Conservation (phyloP, 2,888 invertebrate genomes). For the Brenthis ino region DNA sequence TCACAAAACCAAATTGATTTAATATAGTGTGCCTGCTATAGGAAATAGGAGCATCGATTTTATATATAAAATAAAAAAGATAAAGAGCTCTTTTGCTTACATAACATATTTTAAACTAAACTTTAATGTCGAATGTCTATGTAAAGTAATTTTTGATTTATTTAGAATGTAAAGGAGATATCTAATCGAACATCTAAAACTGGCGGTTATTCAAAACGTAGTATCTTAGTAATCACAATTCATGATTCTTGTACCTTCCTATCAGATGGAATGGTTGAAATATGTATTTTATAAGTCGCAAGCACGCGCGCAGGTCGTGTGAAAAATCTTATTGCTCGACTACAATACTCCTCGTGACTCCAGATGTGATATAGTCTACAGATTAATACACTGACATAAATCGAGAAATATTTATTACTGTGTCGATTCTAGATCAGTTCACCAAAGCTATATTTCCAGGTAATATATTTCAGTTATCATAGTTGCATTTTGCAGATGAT, state of each 20-base stretch:
- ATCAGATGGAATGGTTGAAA: slow-evolving; percentile 63
- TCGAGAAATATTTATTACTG: slow-evolving; percentile 70
- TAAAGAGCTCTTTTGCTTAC: no score
- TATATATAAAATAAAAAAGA: no score
- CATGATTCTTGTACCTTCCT: slow-evolving; percentile 38
- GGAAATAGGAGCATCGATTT: no score
- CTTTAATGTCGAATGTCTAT: no score
- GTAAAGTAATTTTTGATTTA: background rate
- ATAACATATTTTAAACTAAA: background rate
- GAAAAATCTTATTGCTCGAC: slow-evolving; percentile 65
- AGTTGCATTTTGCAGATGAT: no score
- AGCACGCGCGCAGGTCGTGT: slow-evolving; percentile 66
- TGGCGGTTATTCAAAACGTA: slow-evolving; percentile 41
- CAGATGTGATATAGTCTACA: slow-evolving; percentile 66
- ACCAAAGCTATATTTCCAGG: slow-evolving; percentile 20
- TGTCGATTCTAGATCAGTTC: slow-evolving; percentile 56
- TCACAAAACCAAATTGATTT: no score
- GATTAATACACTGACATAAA: slow-evolving; percentile 77
- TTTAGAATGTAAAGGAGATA: background rate
- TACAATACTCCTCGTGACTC: slow-evolving; percentile 75
- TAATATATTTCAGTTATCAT: background rate
- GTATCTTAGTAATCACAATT: slow-evolving; percentile 45
- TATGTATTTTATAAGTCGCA: slow-evolving; percentile 59
- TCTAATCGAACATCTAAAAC: slow-evolving; percentile 28
- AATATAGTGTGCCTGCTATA: no score